Evolutionary conservation across 2,888 invertebrate species (phyloP).

Genomic region (Caradrina clavipalpis): DNA sequence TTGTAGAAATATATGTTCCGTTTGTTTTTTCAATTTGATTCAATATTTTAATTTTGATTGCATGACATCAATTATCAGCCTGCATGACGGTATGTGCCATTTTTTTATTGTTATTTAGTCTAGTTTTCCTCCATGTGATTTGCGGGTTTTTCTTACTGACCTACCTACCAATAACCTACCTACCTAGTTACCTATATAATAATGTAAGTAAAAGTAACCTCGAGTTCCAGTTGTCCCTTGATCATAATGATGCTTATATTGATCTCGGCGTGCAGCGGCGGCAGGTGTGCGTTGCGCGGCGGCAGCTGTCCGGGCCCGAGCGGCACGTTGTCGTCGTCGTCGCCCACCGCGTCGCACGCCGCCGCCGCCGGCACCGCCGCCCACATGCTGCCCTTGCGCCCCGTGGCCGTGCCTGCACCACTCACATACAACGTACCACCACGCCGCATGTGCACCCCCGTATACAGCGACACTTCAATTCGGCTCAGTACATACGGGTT

Average conservation of each 20-base stretch:
- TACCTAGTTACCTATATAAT: too few species aligned
- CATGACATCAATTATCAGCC: too few species aligned
- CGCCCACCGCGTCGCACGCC: constrained; percentile 80
- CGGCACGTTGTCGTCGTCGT: constrained; percentile 89
- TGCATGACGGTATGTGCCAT: too few species aligned
- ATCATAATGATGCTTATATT: constrained; percentile 97
- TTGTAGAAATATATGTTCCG: not conserved
- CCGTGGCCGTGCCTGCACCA: constrained; percentile 88
- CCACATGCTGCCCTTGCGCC: constrained; percentile 91
- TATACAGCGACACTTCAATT: constrained; percentile 33
- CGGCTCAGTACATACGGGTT: constrained; percentile 50
- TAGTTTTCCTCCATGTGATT: too few species aligned
- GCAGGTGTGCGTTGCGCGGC: constrained; percentile 94
- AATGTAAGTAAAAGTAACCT: constrained; percentile 83
- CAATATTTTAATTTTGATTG: too few species aligned
- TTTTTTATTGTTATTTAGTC: too few species aligned
- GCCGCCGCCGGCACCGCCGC: constrained; percentile 88
- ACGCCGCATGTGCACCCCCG: constrained; percentile 58
- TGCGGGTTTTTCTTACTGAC: too few species aligned
- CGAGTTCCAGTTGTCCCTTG: constrained; percentile 97
- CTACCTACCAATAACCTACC: too few species aligned
- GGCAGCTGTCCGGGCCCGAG: constrained; percentile 96
- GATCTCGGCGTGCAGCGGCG: constrained; percentile 94
- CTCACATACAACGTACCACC: constrained; percentile 70
- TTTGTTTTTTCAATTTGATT: too few species aligned